A percentile compares a stretch with the other conserved stretches of the same genome.
Evolutionary conservation across 2,113 vertebrate species (phyloP).

Genomic region (Tricholaema leucomelas): DNA sequence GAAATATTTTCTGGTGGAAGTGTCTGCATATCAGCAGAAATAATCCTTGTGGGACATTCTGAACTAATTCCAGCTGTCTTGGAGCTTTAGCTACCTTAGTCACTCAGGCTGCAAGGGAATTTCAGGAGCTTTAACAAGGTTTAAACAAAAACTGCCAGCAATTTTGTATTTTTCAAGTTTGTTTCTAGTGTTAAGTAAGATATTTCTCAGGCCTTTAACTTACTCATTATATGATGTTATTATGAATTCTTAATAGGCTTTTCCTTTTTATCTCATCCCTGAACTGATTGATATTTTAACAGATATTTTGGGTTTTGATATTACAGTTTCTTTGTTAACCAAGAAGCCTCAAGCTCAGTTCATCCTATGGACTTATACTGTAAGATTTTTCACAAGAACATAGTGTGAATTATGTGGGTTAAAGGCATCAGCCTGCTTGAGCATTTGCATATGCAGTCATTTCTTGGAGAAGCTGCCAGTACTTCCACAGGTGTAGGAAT

Average conservation of each 20-base stretch:
- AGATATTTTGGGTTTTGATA: background rate
- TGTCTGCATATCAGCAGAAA: background rate
- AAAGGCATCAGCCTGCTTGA: background rate
- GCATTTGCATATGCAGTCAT: background rate
- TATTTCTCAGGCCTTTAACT: background rate
- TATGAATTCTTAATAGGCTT: background rate
- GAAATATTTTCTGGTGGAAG: background rate
- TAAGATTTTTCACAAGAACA: background rate
- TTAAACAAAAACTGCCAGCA: background rate
- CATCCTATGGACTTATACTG: background rate
- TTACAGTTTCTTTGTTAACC: background rate
- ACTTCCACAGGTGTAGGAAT: background rate
- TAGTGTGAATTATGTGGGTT: background rate
- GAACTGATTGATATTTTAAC: background rate
- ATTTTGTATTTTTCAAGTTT: background rate
- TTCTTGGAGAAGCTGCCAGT: background rate
- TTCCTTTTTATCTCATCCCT: background rate
- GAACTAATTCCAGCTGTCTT: background rate
- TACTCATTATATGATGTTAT: background rate
- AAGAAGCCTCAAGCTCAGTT: background rate
- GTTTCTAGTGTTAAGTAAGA: background rate
- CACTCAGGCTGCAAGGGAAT: background rate
- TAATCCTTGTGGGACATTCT: background rate
- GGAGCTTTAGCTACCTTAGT: background rate
- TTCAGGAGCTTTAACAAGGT: background rate